Conservation (phyloP, 2,888 invertebrate species). For the Tetramorium bicarinatum region DNA sequence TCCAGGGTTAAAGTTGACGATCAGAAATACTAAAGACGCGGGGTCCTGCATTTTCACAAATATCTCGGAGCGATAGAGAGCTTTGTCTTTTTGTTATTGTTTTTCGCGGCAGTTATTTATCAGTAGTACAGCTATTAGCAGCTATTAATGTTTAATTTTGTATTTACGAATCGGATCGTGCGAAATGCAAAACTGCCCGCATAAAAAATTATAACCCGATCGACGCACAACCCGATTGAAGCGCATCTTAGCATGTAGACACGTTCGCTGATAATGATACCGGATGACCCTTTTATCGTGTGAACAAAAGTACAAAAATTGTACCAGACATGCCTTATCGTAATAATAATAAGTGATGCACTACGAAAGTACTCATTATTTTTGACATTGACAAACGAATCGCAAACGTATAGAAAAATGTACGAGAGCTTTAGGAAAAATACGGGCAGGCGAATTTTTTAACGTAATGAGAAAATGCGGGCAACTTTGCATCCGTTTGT, state of each 20-base stretch:
- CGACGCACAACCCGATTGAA: conserved; percentile 37
- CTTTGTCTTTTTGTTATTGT: conserved; percentile 67
- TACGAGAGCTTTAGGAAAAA: conserved; percentile 39
- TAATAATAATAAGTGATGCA: conserved; percentile 70
- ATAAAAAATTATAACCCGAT: conserved; percentile 22
- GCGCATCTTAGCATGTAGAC: conserved; percentile 53
- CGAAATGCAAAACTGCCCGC: conserved; percentile 66
- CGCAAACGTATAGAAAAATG: conserved; percentile 42
- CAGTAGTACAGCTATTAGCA: conserved; percentile 70
- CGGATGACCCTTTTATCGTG: conserved; percentile 52
- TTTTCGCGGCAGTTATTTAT: conserved; percentile 74
- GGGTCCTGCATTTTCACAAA: conserved; percentile 83
- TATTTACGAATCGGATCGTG: conserved; percentile 62
- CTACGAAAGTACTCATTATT: conserved; percentile 65
- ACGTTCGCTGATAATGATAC: conserved; percentile 49
- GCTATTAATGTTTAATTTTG: conserved; percentile 72
- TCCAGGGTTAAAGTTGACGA: conserved; percentile 76
- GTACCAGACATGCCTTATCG: conserved; percentile 76
- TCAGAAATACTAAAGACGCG: conserved; percentile 65
- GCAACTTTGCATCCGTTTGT: conserved; percentile 59
- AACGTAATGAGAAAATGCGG: conserved; percentile 38
- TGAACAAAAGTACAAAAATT: conserved; percentile 76
- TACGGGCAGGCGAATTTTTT: conserved; percentile 56
- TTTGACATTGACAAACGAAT: conserved; percentile 63
- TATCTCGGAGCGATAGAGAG: conserved; percentile 70